Evolutionary conservation across 2,888 invertebrate genomes (phyloP).

Genomic region (Lottia gigantea): DNA sequence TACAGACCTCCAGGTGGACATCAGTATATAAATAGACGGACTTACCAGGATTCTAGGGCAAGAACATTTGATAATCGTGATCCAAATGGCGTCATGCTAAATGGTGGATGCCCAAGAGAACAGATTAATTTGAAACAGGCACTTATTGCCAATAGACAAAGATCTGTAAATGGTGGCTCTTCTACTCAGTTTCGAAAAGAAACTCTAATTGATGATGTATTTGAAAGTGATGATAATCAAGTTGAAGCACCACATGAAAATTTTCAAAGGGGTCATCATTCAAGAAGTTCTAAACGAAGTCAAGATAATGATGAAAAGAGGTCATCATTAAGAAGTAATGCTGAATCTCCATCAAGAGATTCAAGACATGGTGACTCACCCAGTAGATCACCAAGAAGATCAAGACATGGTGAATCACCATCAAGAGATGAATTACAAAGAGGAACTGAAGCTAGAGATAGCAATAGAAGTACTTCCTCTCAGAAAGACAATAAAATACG

Average conservation of each 20-base stretch:
- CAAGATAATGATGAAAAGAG: slow-evolving; percentile 16
- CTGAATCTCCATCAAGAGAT: too few relatives aligned
- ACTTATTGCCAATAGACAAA: slow-evolving; percentile 16
- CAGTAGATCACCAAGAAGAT: too few relatives aligned
- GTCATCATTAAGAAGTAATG: too few relatives aligned
- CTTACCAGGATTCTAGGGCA: not conserved
- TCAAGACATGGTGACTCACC: too few relatives aligned
- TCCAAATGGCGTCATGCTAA: slow-evolving; percentile 3
- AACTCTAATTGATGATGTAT: slow-evolving; percentile 30
- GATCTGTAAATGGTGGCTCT: slow-evolving; percentile 2
- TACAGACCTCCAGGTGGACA: slow-evolving; percentile 23
- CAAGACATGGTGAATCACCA: not conserved
- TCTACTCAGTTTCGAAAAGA: slow-evolving; percentile 17
- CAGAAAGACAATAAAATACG: not conserved
- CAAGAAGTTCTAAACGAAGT: slow-evolving; percentile 8
- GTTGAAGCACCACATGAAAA: not conserved
- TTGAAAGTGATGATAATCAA: slow-evolving; percentile 24
- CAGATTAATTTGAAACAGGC: slow-evolving; percentile 5
- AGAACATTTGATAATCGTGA: slow-evolving; percentile 1
- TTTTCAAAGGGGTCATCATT: too few relatives aligned
- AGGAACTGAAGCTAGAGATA: not conserved
- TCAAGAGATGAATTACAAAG: not conserved
- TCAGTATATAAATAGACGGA: slow-evolving; percentile 25
- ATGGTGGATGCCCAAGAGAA: slow-evolving; percentile 15
- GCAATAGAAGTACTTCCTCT: not conserved